phyloP scores from a whole-genome alignment of 2,888 invertebrate species.

The Pogonocherus hispidulus region DNA sequence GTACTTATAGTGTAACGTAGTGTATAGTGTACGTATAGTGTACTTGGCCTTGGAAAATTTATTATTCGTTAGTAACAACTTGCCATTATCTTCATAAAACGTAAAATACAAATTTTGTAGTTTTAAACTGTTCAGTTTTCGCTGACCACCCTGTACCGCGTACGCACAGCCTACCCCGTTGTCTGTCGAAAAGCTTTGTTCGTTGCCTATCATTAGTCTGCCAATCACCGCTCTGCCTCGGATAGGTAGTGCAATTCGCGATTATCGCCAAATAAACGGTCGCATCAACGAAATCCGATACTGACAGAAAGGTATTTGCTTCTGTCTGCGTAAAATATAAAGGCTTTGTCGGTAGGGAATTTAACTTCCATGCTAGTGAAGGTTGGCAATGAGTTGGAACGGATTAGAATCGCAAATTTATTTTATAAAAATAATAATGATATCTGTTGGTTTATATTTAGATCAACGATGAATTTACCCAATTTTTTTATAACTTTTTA shows the following conservation, averaged over 20 bases:
- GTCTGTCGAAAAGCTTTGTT: constrained; percentile 67
- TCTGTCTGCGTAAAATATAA: constrained; percentile 27
- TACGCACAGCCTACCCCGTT: constrained; percentile 63
- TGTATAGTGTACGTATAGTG: too few species aligned
- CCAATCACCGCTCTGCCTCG: constrained; percentile 60
- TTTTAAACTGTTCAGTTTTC: not conserved
- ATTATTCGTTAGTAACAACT: too few species aligned
- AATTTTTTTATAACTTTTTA: too few species aligned
- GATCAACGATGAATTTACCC: too few species aligned
- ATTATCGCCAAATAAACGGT: constrained; percentile 49
- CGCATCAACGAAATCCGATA: constrained; percentile 45
- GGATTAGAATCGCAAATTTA: not conserved
- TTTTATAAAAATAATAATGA: too few species aligned
- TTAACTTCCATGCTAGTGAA: not conserved
- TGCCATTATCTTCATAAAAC: too few species aligned
- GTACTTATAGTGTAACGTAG: too few species aligned
- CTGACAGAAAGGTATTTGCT: constrained; percentile 42
- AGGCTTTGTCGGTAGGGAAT: constrained; percentile 15
- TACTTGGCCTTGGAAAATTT: too few species aligned
- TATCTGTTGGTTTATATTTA: too few species aligned
- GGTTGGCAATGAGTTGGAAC: not conserved
- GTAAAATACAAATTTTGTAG: too few species aligned
- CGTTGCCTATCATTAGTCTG: constrained; percentile 67
- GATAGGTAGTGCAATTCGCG: constrained; percentile 40
- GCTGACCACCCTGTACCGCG: constrained; percentile 24